Base-by-base conservation (phyloP, 2,888 invertebrate genomes). In the Erpobdella octoculata region DNA sequence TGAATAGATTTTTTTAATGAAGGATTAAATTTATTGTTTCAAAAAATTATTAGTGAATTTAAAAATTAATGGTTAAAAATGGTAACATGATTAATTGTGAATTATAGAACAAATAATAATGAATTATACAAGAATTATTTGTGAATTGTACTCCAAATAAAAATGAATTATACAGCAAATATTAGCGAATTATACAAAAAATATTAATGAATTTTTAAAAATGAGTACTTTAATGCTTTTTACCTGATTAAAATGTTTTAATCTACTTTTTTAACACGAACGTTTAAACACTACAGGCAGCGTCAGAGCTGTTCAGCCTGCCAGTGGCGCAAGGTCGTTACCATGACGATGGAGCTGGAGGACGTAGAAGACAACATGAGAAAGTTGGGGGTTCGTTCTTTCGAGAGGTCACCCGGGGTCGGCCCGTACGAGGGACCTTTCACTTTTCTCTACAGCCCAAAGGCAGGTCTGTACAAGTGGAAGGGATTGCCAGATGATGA, bases 291-390 rank as follows among this genome's bases (percentile, higher is more conserved):
- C n/a, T 25, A 5, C 68, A 72, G 71, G 21, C 70, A 71, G 59
- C 36, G 46, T 6, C 71, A 65, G 94, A 95, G 84, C 91, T 91
- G 95, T 74, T 93, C 94, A 3, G 93, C 94, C 83, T 93, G 93
- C 0, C 92, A 96, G 79, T 98, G 80, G 93, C 21, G 36, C 8
- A 89, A 88, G 75, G 88, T 93, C 81, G 88, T 95, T 71, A 88
- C 90, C 77, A 87, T 89, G 73, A 85, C 84, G 71, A 79, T 85
- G 67, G 88, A 90, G 78, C 85, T 95, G 76, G 96, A 97, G 83
- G 97, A 97, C 82, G 88, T 92, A 18, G 87, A 90, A 5, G 86
- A 88, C 75, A 95, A 95, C 85, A 87, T 88, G 82, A 38, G 48
- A 33, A 31, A 28, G 64, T 28, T n/a, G 48, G n/a, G 68, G 21